Conservation (phyloP, 2,113 vertebrate species). For the Dasyurus viverrinus region DNA sequence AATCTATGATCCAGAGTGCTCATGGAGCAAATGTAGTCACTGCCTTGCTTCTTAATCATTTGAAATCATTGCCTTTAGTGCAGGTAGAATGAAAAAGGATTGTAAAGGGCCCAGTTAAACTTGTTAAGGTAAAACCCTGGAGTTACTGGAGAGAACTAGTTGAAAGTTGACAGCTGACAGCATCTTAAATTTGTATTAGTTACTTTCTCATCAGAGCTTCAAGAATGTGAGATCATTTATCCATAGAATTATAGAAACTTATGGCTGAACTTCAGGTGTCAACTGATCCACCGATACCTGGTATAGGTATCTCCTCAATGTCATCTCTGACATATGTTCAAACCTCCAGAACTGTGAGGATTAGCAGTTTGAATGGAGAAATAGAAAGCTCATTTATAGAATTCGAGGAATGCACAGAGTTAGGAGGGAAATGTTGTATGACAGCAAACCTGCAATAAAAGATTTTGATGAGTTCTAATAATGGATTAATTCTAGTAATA, state of each 20-base stretch:
- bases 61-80: neutral
- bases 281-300: neutral
- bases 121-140: neutral
- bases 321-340: neutral
- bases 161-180: accelerated
- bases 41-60: neutral
- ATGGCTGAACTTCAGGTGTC: neutral
- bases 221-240: neutral
- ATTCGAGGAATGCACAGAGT: neutral
- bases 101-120: neutral
- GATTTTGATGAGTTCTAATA: neutral
- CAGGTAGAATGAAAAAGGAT: neutral
- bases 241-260: neutral
- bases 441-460: neutral
- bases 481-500: neutral
- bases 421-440: neutral
- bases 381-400: neutral
- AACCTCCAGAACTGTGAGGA: neutral
- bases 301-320: neutral
- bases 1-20: neutral
- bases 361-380: neutral
- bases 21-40: neutral
- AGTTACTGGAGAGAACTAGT: neutral
- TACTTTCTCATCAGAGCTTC: neutral
- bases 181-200: neutral